phyloP scores from a whole-genome alignment of 2,888 invertebrate genomes.

The Stegophylla sp. region DNA sequence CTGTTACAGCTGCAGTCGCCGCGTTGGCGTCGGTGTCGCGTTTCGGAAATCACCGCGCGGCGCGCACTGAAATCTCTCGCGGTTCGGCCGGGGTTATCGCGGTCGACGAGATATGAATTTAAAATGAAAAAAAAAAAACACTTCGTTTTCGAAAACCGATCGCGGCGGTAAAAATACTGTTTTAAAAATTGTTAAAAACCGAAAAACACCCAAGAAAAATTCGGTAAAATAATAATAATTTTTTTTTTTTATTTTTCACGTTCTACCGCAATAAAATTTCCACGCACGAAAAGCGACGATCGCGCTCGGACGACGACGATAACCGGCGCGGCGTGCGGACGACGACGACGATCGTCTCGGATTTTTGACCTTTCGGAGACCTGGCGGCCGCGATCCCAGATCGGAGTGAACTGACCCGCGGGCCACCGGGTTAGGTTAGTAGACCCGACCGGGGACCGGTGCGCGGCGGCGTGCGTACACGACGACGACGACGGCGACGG shows the following conservation, averaged over 20 bases:
- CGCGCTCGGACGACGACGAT: background rate
- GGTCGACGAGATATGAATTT: background rate
- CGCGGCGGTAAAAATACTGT: background rate
- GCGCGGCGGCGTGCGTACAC: constrained; percentile 47
- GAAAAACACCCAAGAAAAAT: background rate
- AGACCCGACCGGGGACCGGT: constrained; percentile 59
- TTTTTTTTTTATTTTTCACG: too few species aligned
- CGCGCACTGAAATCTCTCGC: background rate
- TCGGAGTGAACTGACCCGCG: constrained; percentile 59
- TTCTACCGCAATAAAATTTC: constrained; percentile 9
- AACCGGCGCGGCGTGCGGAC: too few species aligned
- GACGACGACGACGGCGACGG: constrained; percentile 29
- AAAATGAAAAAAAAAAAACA: background rate
- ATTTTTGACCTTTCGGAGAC: constrained; percentile 58
- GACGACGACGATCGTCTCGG: constrained; percentile 32
- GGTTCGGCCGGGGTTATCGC: background rate
- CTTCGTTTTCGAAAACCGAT: background rate
- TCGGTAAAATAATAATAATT: background rate
- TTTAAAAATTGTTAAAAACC: background rate
- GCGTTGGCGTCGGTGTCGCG: background rate
- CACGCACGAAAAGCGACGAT: constrained; percentile 26
- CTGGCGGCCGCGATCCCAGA: constrained; percentile 58
- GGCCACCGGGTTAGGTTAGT: constrained; percentile 59
- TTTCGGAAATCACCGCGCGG: background rate
- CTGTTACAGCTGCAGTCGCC: too few species aligned